Evolutionary conservation across 2,797 vertebrate species (phyloP).

Genomic region (Falco peregrinus): DNA sequence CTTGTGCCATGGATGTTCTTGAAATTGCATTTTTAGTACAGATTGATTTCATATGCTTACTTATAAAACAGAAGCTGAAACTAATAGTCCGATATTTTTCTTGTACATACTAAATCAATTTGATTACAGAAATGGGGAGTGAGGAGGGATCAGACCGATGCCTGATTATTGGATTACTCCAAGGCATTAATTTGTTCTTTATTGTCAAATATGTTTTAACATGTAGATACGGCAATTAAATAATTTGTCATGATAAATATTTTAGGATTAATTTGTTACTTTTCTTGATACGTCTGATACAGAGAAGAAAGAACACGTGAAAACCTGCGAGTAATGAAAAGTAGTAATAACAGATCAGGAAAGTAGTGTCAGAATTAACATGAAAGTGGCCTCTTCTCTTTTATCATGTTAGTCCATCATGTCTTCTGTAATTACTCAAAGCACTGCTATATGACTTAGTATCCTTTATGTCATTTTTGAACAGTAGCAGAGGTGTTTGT

Average conservation of each 20-base stretch:
- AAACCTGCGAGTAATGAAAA: not conserved
- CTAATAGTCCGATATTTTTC: not conserved
- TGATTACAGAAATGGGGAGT: not conserved
- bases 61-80: not conserved
- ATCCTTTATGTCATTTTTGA: not conserved
- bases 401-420: not conserved
- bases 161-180: not conserved
- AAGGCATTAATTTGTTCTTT: not conserved
- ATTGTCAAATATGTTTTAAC: not conserved
- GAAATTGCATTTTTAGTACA: not conserved
- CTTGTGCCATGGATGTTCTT: not conserved
- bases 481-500: not conserved
- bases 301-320: not conserved
- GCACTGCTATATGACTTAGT: not conserved
- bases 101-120: not conserved
- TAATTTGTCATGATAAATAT: not conserved
- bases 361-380: not conserved
- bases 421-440: not conserved
- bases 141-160: not conserved
- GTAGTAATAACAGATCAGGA: not conserved
- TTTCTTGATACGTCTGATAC: not conserved
- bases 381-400: not conserved
- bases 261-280: not conserved
- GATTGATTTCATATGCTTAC: not conserved
- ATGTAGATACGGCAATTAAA: not conserved